These are phyloP conservation scores for Anolis sagrei DNA, from an alignment of 2,113 vertebrate genomes.

Conservation along the genomic window DNA sequence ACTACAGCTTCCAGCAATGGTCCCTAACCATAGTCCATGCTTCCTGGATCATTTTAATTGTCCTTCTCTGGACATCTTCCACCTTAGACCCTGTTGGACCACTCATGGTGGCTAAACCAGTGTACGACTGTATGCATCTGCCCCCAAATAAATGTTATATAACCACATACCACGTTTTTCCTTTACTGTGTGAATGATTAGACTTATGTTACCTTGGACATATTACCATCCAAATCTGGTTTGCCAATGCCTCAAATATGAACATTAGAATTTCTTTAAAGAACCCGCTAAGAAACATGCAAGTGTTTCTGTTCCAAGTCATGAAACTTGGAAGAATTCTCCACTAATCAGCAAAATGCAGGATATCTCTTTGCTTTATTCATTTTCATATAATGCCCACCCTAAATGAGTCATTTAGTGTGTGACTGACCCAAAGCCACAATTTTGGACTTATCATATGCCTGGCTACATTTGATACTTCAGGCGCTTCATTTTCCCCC, in stretches of 20 bases:
- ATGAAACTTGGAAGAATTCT: conserved; percentile 3
- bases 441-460: background rate
- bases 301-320: conserved; percentile 1
- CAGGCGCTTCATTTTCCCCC: background rate
- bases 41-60: background rate
- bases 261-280: background rate
- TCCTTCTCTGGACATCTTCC: too few relatives aligned
- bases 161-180: too few relatives aligned
- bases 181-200: too few relatives aligned
- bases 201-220: background rate
- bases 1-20: background rate
- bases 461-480: background rate
- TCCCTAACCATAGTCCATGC: background rate
- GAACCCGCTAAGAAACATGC: conserved; percentile 5
- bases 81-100: too few relatives aligned
- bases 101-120: too few relatives aligned
- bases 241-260: accelerated
- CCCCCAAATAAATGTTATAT: too few relatives aligned
- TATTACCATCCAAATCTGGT: accelerated
- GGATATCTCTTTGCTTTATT: background rate
- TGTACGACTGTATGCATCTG: too few relatives aligned
- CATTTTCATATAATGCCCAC: accelerated
- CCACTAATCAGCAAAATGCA: conserved; percentile 3
- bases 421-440: background rate
- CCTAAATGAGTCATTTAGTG: background rate